Base-by-base conservation (phyloP, 2,888 invertebrate species). In the Drosophila eohydei region DNA sequence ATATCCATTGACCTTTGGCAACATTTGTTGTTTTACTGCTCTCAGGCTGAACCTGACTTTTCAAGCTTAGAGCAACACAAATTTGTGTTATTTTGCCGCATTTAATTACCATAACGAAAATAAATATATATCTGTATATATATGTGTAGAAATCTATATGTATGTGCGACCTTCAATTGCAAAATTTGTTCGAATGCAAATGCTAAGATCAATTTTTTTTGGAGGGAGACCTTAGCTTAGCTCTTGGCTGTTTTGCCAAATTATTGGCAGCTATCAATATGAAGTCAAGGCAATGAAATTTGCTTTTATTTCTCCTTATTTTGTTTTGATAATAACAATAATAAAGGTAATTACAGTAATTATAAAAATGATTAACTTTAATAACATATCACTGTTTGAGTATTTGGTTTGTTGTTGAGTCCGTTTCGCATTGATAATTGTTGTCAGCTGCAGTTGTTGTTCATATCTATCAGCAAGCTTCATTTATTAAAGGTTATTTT, bases 31-130 rank as follows among this genome's bases (percentile, higher is more conserved):
- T 40, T 50, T 44, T 12, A 12, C 14, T 58, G 26, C 41, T 34
- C n/a, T 80, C 55, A 61, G 61, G 65, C 40, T 69, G 58, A 74
- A 61, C 36, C 66, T 57, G 71, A 71, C 61, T 78, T 74, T 69
- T 83, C 26, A 67, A 74, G 81, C 78, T 67, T 52, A 66, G 76
- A 79, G 73, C 80, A 76, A 85, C 74, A 85, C 60, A 59, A 65
- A 48, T 43, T 44, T 50, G 21, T 50, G 38, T 71, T 68, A 51
- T 56, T 63, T 65, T 74, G 52, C 64, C 61, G 48, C 65, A 65
- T 68, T 68, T 83, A 83, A 88, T 85, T 79, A 88, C 77, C 84
- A 88, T 83, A 88, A 71, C 81, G 73, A 81, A 80, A 66, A 68
- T 55, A 21, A 21, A 21, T 21, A 21, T 21, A 21, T n/a, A n/a